Conservation (phyloP, 2,113 vertebrate genomes). For the Zosterops hypoxanthus region DNA sequence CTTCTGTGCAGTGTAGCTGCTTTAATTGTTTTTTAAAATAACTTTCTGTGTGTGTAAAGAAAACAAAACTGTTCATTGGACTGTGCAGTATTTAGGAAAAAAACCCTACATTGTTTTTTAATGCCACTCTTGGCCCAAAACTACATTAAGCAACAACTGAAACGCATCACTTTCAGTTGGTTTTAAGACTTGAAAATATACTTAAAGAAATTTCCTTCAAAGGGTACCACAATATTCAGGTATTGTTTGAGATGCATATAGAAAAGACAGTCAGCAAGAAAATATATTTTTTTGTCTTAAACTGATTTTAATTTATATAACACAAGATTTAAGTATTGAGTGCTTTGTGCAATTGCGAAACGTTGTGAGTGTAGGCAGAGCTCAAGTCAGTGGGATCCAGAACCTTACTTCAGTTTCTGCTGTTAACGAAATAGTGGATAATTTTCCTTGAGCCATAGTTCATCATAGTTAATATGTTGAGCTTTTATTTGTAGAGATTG, state of each 20-base stretch:
- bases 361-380: neutral
- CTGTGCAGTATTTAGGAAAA: neutral
- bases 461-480: constrained; percentile 18
- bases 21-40: neutral
- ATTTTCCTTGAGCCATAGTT: neutral
- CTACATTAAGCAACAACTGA: neutral
- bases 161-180: neutral
- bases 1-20: neutral
- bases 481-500: constrained; percentile 43
- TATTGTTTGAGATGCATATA: neutral
- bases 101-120: accelerated
- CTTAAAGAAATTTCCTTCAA: neutral
- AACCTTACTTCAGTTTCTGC: neutral
- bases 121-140: neutral
- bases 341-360: neutral
- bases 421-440: neutral
- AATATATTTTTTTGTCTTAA: neutral
- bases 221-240: neutral
- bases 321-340: neutral
- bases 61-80: neutral
- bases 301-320: neutral
- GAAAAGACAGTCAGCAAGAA: neutral
- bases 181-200: neutral
- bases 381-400: neutral
- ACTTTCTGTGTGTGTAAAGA: neutral